Evolutionary conservation across 1,140 invertebrate species (phyloP), one percentile per base, ranked within the genome.

Genomic region (Brachionus asplanchnoidis): DNA sequence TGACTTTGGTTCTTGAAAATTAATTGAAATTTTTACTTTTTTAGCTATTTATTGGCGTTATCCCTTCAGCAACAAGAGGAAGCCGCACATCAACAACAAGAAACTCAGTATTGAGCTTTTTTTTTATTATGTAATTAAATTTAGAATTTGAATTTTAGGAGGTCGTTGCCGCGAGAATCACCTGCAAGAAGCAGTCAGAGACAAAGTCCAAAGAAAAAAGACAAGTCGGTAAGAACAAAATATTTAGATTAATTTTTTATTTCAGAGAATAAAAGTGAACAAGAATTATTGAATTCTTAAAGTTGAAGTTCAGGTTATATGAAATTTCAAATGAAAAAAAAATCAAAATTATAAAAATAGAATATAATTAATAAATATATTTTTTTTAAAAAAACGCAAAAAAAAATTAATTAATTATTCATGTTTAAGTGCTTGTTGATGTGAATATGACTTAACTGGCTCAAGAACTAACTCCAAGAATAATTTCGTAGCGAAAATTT

Each of bases 51-150:
- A 40, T 50, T 77, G 73, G 73, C 73, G 17, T 77, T 77, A 50
- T 77, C 73, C 17, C 42, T 77, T 50, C 73, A 77, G 46, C 73
- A 77, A 50, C 73, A 77, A 77, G 44, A 50, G 28, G 44, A 77
- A 20, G 32, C 26, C 7, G 66, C 66, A 17, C 32, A 75, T 6
- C 70, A 75, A 75, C 70, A 75, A 75, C 32, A 75, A 42, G 40
- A 75, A 23, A 42, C 32, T 11, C 32, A 9, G 66, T 70, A 23
- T 12, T 5, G 32, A 36, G 32, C 6, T 36, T 7, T 36, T 66
- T n/a, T 70, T 32, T 17, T n/a, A 70, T 32, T 68, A 7, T 70
- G 1, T 70, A 14, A 70, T 70, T 46, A 12, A 70, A 17, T 70
- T 70, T 70, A 53, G n/a, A 17, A 53, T 53, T 53, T 60, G 8